Conservation (phyloP, 2,797 vertebrate genomes). For the Oreonectes daqikongensis region DNA sequence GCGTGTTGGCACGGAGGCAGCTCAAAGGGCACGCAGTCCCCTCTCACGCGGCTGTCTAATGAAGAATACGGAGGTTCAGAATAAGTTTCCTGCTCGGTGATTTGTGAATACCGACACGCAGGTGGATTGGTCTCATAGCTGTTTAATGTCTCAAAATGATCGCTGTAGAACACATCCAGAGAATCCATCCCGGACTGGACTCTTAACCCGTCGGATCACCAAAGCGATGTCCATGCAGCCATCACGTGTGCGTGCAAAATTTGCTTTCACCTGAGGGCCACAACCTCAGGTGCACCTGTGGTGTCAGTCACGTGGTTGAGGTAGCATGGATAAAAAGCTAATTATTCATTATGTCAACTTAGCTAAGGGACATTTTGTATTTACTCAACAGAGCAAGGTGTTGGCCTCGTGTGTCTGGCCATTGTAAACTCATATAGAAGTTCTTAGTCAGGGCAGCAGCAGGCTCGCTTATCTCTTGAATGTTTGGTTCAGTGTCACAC, state of each 20-base stretch:
- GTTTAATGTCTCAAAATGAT: slow-evolving; percentile 33
- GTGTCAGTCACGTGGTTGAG: slow-evolving; percentile 51
- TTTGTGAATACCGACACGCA: slow-evolving; percentile 53
- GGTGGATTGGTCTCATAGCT: slow-evolving; percentile 50
- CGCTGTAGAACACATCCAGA: slow-evolving; percentile 51
- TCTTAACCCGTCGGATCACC: not conserved
- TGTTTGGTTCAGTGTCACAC: slow-evolving; percentile 3
- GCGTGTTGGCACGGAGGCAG: slow-evolving; percentile 51
- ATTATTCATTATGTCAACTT: slow-evolving; percentile 51
- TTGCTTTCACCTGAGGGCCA: slow-evolving; percentile 42
- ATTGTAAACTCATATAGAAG: not conserved
- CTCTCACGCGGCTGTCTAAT: slow-evolving; percentile 36
- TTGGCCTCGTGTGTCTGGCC: slow-evolving; percentile 23
- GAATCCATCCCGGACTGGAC: slow-evolving; percentile 57
- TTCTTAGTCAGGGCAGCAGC: not conserved
- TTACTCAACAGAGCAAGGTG: slow-evolving; percentile 40
- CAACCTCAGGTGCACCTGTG: slow-evolving; percentile 45
- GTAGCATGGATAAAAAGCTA: slow-evolving; percentile 50
- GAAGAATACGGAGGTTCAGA: slow-evolving; percentile 39
- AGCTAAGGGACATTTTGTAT: slow-evolving; percentile 48
- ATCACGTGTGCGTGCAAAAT: slow-evolving; percentile 10
- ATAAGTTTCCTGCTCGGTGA: slow-evolving; percentile 38
- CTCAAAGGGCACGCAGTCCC: slow-evolving; percentile 39
- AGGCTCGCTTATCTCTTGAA: slow-evolving; percentile 28
- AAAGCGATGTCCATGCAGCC: slow-evolving; percentile 20